Conservation (phyloP, 2,888 invertebrate species). For the Elysia crispata region DNA sequence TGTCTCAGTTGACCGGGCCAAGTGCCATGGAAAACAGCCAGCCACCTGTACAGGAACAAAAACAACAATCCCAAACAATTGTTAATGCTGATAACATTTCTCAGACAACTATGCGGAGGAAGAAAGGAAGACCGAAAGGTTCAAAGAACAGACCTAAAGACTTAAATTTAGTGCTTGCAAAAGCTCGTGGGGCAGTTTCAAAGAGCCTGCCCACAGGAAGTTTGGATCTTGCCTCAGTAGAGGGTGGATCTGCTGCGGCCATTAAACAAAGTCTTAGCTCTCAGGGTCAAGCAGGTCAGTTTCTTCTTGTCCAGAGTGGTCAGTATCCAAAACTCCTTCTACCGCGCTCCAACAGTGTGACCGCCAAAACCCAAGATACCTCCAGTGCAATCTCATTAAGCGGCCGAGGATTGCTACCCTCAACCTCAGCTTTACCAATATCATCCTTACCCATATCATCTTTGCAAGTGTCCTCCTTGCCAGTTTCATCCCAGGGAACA, state of each 20-base stretch:
- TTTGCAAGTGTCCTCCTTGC: conserved; percentile 12
- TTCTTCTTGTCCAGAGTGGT: conserved; percentile 22
- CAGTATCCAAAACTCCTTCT: conserved; percentile 40
- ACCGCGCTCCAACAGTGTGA: conserved; percentile 13
- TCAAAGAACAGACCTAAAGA: conserved; percentile 65
- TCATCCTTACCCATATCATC: conserved; percentile 23
- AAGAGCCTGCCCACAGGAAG: conserved; percentile 18
- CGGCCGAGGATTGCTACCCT: neutral
- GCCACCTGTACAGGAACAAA: neutral
- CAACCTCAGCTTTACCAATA: conserved; percentile 36
- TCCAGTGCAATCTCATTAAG: conserved; percentile 20
- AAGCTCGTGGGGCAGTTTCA: conserved; percentile 45
- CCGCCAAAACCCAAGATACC: conserved; percentile 1
- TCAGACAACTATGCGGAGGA: conserved; percentile 56
- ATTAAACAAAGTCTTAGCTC: conserved; percentile 27
- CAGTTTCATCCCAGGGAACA: neutral
- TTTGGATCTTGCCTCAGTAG: conserved; percentile 9
- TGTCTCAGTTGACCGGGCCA: neutral
- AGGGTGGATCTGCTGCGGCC: too few relatives aligned
- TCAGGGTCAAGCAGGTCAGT: neutral
- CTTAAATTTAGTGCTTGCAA: conserved; percentile 53
- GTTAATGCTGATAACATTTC: conserved; percentile 45
- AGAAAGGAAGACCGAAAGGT: conserved; percentile 71
- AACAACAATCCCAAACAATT: conserved; percentile 25
- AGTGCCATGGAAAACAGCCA: neutral